phyloP scores from a whole-genome alignment of 2,113 vertebrate genomes.

The human region DNA sequence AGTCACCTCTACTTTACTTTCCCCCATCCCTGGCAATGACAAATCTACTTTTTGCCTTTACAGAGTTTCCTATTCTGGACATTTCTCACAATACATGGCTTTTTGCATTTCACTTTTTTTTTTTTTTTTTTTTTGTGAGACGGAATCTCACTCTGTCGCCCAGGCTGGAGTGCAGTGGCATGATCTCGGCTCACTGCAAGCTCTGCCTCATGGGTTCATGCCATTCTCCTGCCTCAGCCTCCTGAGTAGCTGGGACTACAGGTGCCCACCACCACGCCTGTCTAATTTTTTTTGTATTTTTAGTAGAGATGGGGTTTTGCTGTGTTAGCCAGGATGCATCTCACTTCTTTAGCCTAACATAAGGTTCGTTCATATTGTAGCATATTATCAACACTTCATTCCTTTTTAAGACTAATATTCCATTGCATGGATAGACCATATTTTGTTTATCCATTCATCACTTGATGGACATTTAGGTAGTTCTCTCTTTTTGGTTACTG shows the following conservation, averaged over 20 bases:
- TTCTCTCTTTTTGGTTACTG: neutral
- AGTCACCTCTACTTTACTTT: neutral
- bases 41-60: neutral
- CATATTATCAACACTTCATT: rapidly evolving
- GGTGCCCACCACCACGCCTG: too few relatives aligned
- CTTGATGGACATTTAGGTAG: neutral
- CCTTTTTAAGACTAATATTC: neutral
- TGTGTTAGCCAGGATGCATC: too few relatives aligned
- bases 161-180: too few relatives aligned
- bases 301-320: too few relatives aligned
- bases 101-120: neutral
- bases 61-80: neutral
- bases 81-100: neutral
- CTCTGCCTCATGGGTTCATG: too few relatives aligned
- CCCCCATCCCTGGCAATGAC: neutral
- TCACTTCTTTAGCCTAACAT: neutral
- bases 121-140: too few relatives aligned
- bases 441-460: neutral
- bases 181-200: too few relatives aligned
- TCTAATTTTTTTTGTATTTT: too few relatives aligned
- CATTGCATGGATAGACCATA: neutral
- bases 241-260: too few relatives aligned
- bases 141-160: too few relatives aligned
- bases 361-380: rapidly evolving
- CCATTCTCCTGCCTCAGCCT: too few relatives aligned